Conservation (phyloP, 2,797 vertebrate genomes). For the Pipistrellus nathusii region DNA sequence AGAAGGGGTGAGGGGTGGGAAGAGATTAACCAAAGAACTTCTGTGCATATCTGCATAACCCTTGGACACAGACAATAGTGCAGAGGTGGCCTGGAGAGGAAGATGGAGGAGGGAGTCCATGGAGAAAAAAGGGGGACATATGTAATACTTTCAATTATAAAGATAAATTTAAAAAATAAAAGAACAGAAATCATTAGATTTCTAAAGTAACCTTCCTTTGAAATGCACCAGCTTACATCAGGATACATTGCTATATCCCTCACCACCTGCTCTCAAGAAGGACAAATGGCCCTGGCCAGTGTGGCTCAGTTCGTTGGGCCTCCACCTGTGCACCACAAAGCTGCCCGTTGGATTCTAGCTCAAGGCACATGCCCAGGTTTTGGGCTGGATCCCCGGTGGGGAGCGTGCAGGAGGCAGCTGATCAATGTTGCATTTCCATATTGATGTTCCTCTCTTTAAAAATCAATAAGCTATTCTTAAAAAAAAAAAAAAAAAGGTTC, state of each 20-base stretch:
- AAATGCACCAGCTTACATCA: background rate
- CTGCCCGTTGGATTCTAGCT: background rate
- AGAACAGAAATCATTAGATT: background rate
- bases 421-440: background rate
- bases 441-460: background rate
- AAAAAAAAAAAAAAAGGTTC: background rate
- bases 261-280: background rate
- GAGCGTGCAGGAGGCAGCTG: background rate
- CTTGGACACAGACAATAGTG: no score
- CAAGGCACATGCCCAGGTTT: background rate
- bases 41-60: no score
- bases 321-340: background rate
- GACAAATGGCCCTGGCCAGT: background rate
- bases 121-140: no score
- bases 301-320: background rate
- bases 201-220: slow-evolving; percentile 38
- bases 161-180: no score
- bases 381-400: background rate
- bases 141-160: no score
- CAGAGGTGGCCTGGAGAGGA: no score
- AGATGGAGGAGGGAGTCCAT: no score
- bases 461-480: background rate
- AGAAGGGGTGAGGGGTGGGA: no score
- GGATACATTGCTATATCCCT: background rate
- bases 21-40: no score